These are phyloP conservation scores for Acrossocheilus wenchowensis DNA, from an alignment of 2,797 vertebrate genomes.

Conservation along the genomic window DNA sequence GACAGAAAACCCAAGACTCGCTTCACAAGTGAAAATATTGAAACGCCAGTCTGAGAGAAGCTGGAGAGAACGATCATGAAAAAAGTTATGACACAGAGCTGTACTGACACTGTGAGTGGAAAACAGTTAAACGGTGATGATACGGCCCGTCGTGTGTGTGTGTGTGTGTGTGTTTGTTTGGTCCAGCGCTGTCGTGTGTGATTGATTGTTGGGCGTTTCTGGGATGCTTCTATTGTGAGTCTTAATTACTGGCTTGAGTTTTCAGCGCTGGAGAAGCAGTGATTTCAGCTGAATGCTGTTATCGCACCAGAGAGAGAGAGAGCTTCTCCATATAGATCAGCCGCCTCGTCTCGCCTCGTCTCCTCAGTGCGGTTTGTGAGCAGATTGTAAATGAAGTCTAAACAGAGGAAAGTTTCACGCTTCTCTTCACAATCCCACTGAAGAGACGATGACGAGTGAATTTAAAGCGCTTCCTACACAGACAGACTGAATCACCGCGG, in stretches of 20 bases:
- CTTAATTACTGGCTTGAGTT: neutral
- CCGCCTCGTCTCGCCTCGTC: neutral
- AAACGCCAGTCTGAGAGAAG: too few relatives aligned
- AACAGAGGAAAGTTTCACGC: slow-evolving; percentile 54
- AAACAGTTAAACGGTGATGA: neutral
- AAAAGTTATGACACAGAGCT: too few relatives aligned
- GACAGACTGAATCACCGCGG: neutral
- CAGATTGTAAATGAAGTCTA: slow-evolving; percentile 53
- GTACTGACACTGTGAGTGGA: neutral
- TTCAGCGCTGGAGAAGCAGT: neutral
- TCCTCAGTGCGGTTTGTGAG: slow-evolving; percentile 36
- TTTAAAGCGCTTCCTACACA: slow-evolving; percentile 5
- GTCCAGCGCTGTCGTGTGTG: neutral
- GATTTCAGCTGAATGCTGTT: neutral
- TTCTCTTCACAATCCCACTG: slow-evolving; percentile 18
- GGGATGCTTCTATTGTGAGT: neutral
- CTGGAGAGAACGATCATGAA: too few relatives aligned
- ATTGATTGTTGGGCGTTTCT: neutral
- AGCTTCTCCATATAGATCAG: neutral
- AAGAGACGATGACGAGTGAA: slow-evolving; percentile 8
- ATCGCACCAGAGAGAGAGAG: neutral
- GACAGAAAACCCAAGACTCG: too few relatives aligned
- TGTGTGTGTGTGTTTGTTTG: neutral
- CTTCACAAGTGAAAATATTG: too few relatives aligned
- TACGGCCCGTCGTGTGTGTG: neutral